Evolutionary conservation across 2,113 vertebrate genomes (phyloP).

Genomic region (Pelecanoides urinatrix): DNA sequence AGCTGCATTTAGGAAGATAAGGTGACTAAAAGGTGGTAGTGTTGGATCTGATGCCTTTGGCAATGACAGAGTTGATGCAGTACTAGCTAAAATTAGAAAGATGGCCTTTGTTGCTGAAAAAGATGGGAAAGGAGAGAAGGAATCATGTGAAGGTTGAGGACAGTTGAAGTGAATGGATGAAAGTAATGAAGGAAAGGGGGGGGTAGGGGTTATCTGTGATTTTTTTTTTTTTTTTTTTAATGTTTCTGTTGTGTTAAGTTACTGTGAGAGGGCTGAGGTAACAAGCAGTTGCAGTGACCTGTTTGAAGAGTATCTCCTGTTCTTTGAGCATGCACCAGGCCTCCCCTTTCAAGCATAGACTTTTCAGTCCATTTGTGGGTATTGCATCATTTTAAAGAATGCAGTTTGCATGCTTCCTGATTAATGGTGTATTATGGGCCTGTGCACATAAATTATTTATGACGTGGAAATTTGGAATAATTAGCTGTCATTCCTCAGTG

Average conservation of each 20-base stretch:
- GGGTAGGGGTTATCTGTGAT: neutral
- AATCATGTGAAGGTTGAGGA: neutral
- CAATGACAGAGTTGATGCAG: neutral
- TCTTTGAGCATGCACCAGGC: neutral
- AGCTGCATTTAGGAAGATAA: neutral
- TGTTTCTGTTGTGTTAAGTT: neutral
- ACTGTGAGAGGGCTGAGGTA: neutral
- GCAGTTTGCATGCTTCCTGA: neutral
- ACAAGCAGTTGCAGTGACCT: neutral
- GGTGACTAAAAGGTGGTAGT: neutral
- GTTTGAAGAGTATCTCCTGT: neutral
- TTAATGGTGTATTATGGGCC: neutral
- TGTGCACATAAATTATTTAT: conserved; percentile 63
- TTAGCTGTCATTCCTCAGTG: conserved; percentile 78
- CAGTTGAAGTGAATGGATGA: neutral
- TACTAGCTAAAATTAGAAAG: neutral
- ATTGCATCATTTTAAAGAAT: conserved; percentile 1
- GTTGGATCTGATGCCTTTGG: neutral
- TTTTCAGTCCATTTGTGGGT: neutral
- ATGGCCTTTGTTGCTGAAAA: neutral
- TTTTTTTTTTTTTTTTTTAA: neutral
- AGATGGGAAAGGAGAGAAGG: neutral
- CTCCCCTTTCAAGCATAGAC: neutral
- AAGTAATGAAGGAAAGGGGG: neutral
- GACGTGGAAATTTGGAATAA: conserved; percentile 75